Evolutionary conservation across 2,888 invertebrate genomes (phyloP).

Genomic region (Xylocampa areola): DNA sequence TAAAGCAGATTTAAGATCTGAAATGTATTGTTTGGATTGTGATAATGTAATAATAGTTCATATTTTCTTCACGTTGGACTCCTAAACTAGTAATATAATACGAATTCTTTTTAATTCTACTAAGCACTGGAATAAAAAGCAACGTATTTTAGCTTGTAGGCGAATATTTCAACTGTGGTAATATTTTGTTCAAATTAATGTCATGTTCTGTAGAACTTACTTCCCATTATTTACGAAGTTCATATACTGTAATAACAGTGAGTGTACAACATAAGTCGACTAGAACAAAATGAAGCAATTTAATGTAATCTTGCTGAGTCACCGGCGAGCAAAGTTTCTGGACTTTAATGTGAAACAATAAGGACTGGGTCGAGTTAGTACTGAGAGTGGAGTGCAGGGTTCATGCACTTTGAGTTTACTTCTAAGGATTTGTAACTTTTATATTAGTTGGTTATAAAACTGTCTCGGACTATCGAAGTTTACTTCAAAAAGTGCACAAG

Average conservation of each 20-base stretch:
- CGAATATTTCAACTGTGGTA: neutral
- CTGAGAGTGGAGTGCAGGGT: neutral
- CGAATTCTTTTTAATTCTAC: neutral
- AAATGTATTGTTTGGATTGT: constrained; percentile 1
- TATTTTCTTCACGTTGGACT: too few species aligned
- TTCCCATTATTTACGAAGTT: constrained; percentile 26
- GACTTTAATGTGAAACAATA: constrained; percentile 25
- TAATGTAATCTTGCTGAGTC: constrained; percentile 33
- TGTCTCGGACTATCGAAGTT: neutral
- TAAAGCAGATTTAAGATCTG: too few species aligned
- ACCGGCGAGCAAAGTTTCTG: constrained; percentile 25
- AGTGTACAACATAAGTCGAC: constrained; percentile 16
- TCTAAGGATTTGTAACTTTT: constrained; percentile 29
- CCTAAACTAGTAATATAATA: neutral
- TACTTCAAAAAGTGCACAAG: constrained; percentile 2
- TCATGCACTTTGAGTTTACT: constrained; percentile 8
- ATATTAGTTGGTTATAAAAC: constrained; percentile 10
- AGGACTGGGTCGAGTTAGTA: constrained; percentile 10
- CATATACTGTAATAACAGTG: constrained; percentile 21
- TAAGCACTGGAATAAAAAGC: neutral
- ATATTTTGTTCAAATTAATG: neutral
- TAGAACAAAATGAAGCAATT: constrained; percentile 41
- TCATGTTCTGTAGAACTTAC: constrained; percentile 2
- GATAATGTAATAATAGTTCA: too few species aligned
- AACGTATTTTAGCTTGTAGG: neutral